A percentile compares a stretch with the other conserved stretches of the same genome.
phyloP scores from a whole-genome alignment of 2,113 vertebrate species.

The Boleophthalmus pectinirostris region DNA sequence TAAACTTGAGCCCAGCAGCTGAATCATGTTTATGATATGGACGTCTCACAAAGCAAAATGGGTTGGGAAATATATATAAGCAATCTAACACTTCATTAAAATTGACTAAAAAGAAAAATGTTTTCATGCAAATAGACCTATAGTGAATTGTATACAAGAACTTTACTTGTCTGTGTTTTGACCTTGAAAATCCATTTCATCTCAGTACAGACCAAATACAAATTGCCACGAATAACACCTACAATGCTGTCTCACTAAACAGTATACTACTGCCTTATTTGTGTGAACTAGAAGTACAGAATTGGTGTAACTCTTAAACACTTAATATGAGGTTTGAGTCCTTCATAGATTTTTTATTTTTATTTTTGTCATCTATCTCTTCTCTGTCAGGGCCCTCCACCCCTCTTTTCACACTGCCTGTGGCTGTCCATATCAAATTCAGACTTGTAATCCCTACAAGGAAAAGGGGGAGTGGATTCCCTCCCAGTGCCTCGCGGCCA shows the following conservation, averaged over 20 bases:
- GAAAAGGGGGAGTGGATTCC: conserved; percentile 41
- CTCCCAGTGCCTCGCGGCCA: conserved; percentile 32
- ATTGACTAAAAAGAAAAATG: too few relatives aligned
- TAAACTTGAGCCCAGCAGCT: too few relatives aligned
- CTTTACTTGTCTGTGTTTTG: background rate
- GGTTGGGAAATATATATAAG: too few relatives aligned
- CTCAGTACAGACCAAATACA: too few relatives aligned
- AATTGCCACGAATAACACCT: background rate
- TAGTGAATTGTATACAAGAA: background rate
- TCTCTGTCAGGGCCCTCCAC: conserved; percentile 4
- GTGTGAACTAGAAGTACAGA: background rate
- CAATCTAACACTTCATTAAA: too few relatives aligned
- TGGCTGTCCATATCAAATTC: conserved; percentile 50
- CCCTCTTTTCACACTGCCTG: conserved; percentile 21
- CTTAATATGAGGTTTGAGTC: background rate
- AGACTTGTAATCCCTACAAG: conserved; percentile 58
- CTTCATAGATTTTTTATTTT: conserved; percentile 10
- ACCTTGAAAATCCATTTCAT: too few relatives aligned
- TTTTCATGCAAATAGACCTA: background rate
- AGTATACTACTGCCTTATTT: background rate
- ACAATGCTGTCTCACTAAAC: background rate
- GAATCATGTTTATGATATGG: too few relatives aligned
- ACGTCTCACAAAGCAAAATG: too few relatives aligned
- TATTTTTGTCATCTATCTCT: conserved; percentile 14
- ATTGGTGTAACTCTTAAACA: background rate